Evolutionary conservation across 2,888 invertebrate genomes (phyloP).

Genomic region (Poecilobothrus nobilitatus): DNA sequence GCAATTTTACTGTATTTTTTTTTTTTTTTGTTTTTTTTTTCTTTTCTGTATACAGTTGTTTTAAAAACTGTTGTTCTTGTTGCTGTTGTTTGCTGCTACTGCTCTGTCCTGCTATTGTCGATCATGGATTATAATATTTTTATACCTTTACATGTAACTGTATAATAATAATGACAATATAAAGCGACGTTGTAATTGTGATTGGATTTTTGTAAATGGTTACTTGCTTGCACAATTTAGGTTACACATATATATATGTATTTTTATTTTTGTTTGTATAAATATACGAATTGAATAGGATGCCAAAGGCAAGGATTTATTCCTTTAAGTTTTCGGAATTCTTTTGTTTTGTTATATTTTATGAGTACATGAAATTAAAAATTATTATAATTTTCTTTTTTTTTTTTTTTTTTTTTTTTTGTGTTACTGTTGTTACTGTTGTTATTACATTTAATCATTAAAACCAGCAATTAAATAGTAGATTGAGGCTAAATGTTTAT

Average conservation of each 20-base stretch:
- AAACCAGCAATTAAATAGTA: no score
- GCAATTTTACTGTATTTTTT: neutral
- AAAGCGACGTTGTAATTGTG: neutral
- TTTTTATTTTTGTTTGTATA: no score
- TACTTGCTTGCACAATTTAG: neutral
- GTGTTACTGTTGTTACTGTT: no score
- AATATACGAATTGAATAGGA: neutral
- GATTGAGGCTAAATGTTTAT: no score
- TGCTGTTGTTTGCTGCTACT: neutral
- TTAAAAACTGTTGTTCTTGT: neutral
- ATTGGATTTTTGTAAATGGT: no score
- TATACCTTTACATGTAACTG: neutral
- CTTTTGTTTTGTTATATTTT: neutral
- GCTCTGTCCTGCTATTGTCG: neutral
- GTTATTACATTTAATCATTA: no score
- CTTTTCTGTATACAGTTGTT: no score
- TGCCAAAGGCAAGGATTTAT: conserved; percentile 3
- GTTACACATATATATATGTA: neutral
- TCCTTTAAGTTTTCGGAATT: no score
- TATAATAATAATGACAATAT: neutral
- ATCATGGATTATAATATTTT: neutral
- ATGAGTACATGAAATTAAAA: neutral
- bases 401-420: no score
- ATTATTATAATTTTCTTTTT: no score
- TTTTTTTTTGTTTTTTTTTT: no score